Percentiles rank a stretch among this genome's conserved stretches.
Evolutionary conservation across 2,797 vertebrate genomes (phyloP).

Genomic region (Prionace glauca): DNA sequence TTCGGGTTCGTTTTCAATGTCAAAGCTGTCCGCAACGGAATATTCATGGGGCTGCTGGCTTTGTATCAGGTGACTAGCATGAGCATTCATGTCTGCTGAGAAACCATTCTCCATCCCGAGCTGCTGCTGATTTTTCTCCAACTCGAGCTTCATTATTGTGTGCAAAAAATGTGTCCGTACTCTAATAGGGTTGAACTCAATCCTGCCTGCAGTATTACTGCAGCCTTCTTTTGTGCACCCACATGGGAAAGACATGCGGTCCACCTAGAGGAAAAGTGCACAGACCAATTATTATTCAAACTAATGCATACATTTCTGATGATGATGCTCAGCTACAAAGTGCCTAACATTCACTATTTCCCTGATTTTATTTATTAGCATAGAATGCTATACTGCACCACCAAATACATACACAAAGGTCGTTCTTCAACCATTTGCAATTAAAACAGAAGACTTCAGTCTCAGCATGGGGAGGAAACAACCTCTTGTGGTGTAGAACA

Average conservation of each 20-base stretch:
- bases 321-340: not conserved
- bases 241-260: slow-evolving; percentile 97
- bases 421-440: not conserved
- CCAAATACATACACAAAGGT: not conserved
- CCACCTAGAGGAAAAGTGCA: slow-evolving; percentile 71
- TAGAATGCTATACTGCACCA: not conserved
- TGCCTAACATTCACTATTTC: not conserved
- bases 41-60: slow-evolving; percentile 77
- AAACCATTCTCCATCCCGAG: slow-evolving; percentile 67
- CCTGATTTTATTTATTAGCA: not conserved
- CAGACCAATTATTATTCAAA: not conserved
- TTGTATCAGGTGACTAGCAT: slow-evolving; percentile 66
- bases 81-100: slow-evolving; percentile 64
- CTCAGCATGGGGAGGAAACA: not conserved
- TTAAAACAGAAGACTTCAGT: not conserved
- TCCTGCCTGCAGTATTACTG: slow-evolving; percentile 89
- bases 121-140: slow-evolving; percentile 91
- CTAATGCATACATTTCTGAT: not conserved
- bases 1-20: slow-evolving; percentile 68
- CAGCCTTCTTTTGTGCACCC: slow-evolving; percentile 98
- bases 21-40: slow-evolving; percentile 70
- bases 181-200: slow-evolving; percentile 96
- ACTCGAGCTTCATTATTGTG: slow-evolving; percentile 98
- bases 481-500: not conserved
- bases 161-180: slow-evolving; percentile 98